phyloP scores from a whole-genome alignment of 2,888 invertebrate genomes.

The Apeira syringaria region DNA sequence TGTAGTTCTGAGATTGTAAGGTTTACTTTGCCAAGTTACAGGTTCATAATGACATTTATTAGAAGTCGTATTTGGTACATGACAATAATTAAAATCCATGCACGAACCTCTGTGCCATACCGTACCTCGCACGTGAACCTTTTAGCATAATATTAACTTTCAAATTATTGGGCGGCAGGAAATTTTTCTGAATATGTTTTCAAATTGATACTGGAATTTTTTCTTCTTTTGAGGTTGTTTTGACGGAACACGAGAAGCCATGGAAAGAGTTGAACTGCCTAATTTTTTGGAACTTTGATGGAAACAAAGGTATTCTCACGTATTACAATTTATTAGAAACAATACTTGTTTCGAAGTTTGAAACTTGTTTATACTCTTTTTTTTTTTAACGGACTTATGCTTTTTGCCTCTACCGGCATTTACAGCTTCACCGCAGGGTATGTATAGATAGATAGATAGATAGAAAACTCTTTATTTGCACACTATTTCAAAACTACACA shows the following conservation, averaged over 20 bases:
- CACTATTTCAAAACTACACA: too few species aligned
- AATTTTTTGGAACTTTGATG: slow-evolving; percentile 8
- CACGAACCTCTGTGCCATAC: slow-evolving; percentile 78
- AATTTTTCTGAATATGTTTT: slow-evolving; percentile 46
- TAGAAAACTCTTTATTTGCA: too few species aligned
- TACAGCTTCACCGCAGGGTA: too few species aligned
- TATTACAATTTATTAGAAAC: neutral
- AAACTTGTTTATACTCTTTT: too few species aligned
- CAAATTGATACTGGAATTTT: slow-evolving; percentile 32
- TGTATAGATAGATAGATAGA: too few species aligned
- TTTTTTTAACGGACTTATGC: too few species aligned
- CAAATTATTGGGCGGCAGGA: slow-evolving; percentile 55
- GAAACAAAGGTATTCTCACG: too few species aligned
- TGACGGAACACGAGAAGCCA: slow-evolving; percentile 5
- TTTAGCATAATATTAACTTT: slow-evolving; percentile 74
- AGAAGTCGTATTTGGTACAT: slow-evolving; percentile 80
- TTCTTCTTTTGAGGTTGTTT: slow-evolving; percentile 19
- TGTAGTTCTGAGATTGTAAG: slow-evolving; percentile 11
- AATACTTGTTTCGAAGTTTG: slow-evolving; percentile 2
- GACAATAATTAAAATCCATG: slow-evolving; percentile 83
- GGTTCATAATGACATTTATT: slow-evolving; percentile 82
- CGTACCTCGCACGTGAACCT: slow-evolving; percentile 68
- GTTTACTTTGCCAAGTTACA: slow-evolving; percentile 49
- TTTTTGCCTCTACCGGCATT: too few species aligned
- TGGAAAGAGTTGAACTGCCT: slow-evolving; percentile 14